phyloP scores from a whole-genome alignment of 2,113 vertebrate species.

The Andinoacara biseriatus region DNA sequence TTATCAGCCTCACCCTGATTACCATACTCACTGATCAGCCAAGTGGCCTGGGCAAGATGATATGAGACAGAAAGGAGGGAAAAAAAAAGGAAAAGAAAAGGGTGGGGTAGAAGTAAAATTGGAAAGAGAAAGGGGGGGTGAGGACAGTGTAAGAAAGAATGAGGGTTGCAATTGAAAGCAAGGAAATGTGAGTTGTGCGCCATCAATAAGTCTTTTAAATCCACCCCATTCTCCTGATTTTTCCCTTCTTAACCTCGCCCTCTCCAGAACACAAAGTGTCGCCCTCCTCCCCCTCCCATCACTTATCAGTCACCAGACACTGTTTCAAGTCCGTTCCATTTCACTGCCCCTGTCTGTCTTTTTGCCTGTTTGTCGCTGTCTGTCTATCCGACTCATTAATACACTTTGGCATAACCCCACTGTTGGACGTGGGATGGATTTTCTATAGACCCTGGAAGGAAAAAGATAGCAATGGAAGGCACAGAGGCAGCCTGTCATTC shows the following conservation, averaged over 20 bases:
- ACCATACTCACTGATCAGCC: conserved; percentile 48
- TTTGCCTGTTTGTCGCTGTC: conserved; percentile 40
- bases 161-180: background rate
- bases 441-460: conserved; percentile 10
- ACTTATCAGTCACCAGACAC: conserved; percentile 65
- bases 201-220: conserved; percentile 39
- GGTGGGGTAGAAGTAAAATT: background rate
- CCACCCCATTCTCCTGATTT: conserved; percentile 12
- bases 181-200: background rate
- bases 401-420: conserved; percentile 37
- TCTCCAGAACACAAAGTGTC: conserved; percentile 36
- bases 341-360: conserved; percentile 62
- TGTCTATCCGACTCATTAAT: conserved; percentile 55
- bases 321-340: conserved; percentile 58
- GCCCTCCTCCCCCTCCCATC: conserved; percentile 28
- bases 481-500: background rate
- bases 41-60: conserved; percentile 59
- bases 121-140: background rate
- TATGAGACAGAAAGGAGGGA: conserved; percentile 13
- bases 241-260: conserved; percentile 22
- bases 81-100: background rate
- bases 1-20: conserved; percentile 63
- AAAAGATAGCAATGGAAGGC: conserved; percentile 22
- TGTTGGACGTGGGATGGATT: conserved; percentile 23
- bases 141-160: background rate